phyloP scores from a whole-genome alignment of 2,888 invertebrate genomes.

The Cephus runcator region DNA sequence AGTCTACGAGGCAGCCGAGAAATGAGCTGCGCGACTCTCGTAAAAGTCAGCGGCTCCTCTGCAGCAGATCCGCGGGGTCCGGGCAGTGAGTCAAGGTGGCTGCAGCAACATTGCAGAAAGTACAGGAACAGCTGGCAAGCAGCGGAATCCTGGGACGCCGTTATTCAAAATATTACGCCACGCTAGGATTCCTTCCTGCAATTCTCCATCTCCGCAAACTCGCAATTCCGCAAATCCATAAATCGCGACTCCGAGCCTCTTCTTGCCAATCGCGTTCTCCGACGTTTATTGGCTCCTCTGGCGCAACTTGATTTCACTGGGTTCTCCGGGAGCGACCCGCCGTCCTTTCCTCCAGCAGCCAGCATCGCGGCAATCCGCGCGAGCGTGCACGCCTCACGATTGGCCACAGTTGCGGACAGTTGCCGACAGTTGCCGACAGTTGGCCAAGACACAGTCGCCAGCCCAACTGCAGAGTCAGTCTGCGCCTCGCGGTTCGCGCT shows the following conservation, averaged over 20 bases:
- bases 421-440: slow-evolving; percentile 16
- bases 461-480: slow-evolving; percentile 25
- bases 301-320: slow-evolving; percentile 32
- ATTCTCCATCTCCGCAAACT: slow-evolving; percentile 28
- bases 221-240: too few relatives aligned
- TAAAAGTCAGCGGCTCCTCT: too few relatives aligned
- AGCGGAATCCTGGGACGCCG: slow-evolving; percentile 35
- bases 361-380: slow-evolving; percentile 3
- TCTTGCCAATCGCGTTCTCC: too few relatives aligned
- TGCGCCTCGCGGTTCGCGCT: slow-evolving; percentile 23
- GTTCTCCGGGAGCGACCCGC: slow-evolving; percentile 7
- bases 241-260: too few relatives aligned
- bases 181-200: slow-evolving; percentile 15
- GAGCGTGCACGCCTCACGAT: not conserved
- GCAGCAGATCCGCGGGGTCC: too few relatives aligned
- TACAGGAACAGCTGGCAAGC: slow-evolving; percentile 46
- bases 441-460: slow-evolving; percentile 20
- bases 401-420: not conserved
- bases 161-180: slow-evolving; percentile 45
- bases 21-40: too few relatives aligned
- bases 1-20: too few relatives aligned
- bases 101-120: too few relatives aligned
- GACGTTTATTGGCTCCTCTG: slow-evolving; percentile 20
- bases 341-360: slow-evolving; percentile 15
- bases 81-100: too few relatives aligned